A percentile compares a stretch with the other conserved stretches of the same genome.
Evolutionary conservation across 2,888 invertebrate genomes (phyloP).

Genomic region (Drosophila pegasa): DNA sequence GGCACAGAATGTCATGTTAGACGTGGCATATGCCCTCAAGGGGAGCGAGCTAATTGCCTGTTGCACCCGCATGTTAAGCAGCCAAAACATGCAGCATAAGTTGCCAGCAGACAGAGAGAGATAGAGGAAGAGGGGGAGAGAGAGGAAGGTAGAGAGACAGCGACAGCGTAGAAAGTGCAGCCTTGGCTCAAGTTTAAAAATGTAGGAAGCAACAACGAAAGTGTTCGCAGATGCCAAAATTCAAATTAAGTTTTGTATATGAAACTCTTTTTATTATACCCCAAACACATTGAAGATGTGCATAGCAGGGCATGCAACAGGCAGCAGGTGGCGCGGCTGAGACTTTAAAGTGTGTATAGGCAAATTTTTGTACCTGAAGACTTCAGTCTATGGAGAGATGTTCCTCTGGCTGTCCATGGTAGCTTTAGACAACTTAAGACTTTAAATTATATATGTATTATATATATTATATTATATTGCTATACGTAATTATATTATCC

Average conservation of each 20-base stretch:
- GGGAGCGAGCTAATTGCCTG: slow-evolving; percentile 11
- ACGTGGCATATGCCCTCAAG: not conserved
- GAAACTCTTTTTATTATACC: not conserved
- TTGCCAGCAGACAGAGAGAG: not conserved
- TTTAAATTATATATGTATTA: no score
- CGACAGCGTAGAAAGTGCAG: not conserved
- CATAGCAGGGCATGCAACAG: not conserved
- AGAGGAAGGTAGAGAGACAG: not conserved
- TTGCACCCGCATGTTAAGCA: slow-evolving; percentile 27
- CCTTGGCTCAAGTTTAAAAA: not conserved
- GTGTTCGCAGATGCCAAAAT: not conserved
- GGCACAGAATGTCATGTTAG: slow-evolving; percentile 10
- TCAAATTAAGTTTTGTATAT: not conserved
- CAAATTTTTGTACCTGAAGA: no score
- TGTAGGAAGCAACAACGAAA: not conserved
- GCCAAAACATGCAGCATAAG: slow-evolving; percentile 18
- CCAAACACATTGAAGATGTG: not conserved
- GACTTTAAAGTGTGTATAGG: no score
- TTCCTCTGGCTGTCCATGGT: no score
- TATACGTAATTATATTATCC: no score
- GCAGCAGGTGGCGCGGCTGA: no score
- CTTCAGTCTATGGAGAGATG: no score
- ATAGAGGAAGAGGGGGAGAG: no score
- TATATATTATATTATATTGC: no score
- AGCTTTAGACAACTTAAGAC: no score